Evolutionary conservation across 2,113 vertebrate species (phyloP).

Genomic region (Naja naja): DNA sequence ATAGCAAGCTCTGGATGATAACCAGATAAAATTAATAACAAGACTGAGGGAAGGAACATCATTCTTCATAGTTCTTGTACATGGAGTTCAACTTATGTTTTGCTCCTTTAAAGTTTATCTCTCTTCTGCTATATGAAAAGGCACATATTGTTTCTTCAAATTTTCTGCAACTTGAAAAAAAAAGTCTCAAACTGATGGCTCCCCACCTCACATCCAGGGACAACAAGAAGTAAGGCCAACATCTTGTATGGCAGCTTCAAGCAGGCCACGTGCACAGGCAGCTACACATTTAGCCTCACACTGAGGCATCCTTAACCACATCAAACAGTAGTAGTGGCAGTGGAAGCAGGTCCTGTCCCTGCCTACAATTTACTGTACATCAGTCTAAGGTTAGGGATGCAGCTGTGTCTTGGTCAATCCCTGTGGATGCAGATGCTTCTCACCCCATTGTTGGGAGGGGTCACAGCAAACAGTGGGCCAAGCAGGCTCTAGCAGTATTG

Average conservation of each 20-base stretch:
- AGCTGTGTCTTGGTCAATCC: neutral
- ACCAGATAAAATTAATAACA: neutral
- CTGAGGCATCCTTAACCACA: neutral
- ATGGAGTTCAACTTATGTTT: neutral
- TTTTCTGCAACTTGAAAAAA: neutral
- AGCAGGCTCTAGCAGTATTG: neutral
- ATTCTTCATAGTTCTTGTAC: neutral
- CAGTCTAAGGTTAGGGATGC: neutral
- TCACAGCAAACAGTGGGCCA: neutral
- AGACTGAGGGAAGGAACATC: neutral
- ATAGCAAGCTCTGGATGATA: neutral
- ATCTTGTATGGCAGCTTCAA: neutral
- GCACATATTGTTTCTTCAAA: neutral
- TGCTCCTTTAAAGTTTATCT: neutral
- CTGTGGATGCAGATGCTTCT: neutral
- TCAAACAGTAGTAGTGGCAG: neutral
- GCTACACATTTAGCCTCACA: neutral
- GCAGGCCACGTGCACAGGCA: neutral
- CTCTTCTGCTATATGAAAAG: neutral
- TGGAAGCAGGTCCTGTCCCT: neutral
- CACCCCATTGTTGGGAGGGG: neutral
- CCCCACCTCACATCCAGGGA: neutral
- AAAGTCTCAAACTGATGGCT: neutral
- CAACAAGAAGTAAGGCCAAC: neutral
- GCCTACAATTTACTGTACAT: neutral